Base-by-base conservation (phyloP, 2,113 vertebrate species). In the Pomatostomus ruficeps region DNA sequence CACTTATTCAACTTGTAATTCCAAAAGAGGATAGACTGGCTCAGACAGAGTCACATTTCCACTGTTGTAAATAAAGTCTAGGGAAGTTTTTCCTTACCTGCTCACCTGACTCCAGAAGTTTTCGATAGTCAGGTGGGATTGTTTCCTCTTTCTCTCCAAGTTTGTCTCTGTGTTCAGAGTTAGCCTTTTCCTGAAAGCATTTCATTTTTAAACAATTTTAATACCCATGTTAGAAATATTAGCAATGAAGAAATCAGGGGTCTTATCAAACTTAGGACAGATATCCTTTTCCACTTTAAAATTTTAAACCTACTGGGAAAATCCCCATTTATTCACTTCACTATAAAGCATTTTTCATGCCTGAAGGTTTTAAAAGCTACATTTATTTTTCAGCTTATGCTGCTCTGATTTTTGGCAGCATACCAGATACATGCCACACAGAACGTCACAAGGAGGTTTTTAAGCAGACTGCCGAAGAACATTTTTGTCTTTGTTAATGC, bases 71-170 rank as follows among this genome's bases (percentile, higher is more conserved):
- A 36, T 14, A 23, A n/a, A 74, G 91, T 33, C 11, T 5, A 42
- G 21, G 3, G 14, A 35, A 46, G 23, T 6, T 85, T 74, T 52
- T n/a, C 57, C 43, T 96, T 96, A 98, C 98, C 97, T 98, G 49
- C 11, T 96, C 94, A 28, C 96, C 79, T 1, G 95, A 89, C 43
- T 98, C 98, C 93, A 98, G 78, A 63, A 98, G 91, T 35, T 98
- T 96, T 26, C 5, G 72, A 14, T 97, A 98, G 4, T 98, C 97
- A 11, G 98, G 98, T 6, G 98, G 98, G 26, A 98, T 96, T 12
- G 98, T 98, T 63, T 98, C 98, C 3, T 98, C 98, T 92, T 95
- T 97, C 65, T 98, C 98, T 76, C 98, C 98, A 59, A 98, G 97
- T 54, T 97, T 98, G 42, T 98, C 97, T 85, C 62, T 96, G 43